These are phyloP conservation scores for Menidia menidia DNA, from an alignment of 2,797 vertebrate genomes.

Conservation along the genomic window DNA sequence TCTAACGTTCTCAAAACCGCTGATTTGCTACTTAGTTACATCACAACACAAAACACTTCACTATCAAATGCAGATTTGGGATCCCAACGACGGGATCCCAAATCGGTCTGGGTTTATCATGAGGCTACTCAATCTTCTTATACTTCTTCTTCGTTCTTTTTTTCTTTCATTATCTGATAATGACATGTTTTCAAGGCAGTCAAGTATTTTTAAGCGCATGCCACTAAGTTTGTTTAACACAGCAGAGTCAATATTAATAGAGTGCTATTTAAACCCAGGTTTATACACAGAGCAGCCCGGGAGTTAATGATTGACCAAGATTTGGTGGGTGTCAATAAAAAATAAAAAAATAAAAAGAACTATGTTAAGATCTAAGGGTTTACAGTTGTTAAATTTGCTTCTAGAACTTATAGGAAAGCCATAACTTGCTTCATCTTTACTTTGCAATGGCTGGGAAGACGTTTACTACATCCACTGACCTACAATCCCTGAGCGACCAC, in stretches of 20 bases:
- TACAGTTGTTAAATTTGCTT: conserved; percentile 48
- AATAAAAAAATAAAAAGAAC: conserved; percentile 33
- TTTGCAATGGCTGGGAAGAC: conserved; percentile 36
- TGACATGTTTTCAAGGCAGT: conserved; percentile 75
- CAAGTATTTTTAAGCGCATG: conserved; percentile 74
- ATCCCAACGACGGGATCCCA: conserved; percentile 4
- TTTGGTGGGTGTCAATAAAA: conserved; percentile 63
- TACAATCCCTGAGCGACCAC: conserved; percentile 10
- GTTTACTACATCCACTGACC: conserved; percentile 44
- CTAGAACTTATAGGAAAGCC: conserved; percentile 37
- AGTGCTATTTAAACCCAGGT: conserved; percentile 78
- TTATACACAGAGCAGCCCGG: conserved; percentile 75
- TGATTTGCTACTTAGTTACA: neutral
- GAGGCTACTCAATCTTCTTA: conserved; percentile 9
- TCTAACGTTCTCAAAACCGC: neutral
- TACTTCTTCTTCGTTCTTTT: conserved; percentile 20
- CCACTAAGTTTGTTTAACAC: conserved; percentile 77
- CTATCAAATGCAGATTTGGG: conserved; percentile 13
- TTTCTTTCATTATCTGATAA: conserved; percentile 67
- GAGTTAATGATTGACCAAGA: conserved; percentile 76
- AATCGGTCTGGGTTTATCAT: neutral
- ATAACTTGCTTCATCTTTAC: conserved; percentile 45
- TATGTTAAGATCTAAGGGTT: conserved; percentile 49
- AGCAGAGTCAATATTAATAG: conserved; percentile 82
- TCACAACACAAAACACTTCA: neutral